Base-by-base conservation (phyloP, 2,797 vertebrate genomes). In the Iguana delicatissima region DNA sequence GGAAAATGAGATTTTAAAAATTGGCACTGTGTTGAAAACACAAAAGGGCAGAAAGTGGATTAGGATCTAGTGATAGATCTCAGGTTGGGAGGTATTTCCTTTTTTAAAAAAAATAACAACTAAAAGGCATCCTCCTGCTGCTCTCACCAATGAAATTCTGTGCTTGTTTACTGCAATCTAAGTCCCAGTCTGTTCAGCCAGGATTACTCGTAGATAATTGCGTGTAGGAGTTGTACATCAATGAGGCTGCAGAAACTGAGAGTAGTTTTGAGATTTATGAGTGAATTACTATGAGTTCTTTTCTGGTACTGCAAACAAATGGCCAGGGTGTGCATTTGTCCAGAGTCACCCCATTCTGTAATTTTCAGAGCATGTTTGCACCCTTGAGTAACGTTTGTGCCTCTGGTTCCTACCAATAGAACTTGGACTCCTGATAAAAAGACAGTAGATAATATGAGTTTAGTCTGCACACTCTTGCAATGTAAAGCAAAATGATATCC, bases 401-500 rank as follows among this genome's bases (percentile, higher is more conserved):
- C 62, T 12, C 14, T 64, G 35, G 80, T 87, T 79, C 57, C 76
- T 9, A 73, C 26, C 46, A 5, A 24, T 9, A 4, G 16, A 59
- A 76, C n/a, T 38, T 38, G 13, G 55, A 57, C 52, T 69, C 59
- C 52, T 57, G 26, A 7, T 57, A 42, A 76, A 86, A 62, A 46
- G 57, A 18, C 59, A 64, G 10, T 50, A 50, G 26, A 32, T 64
- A 2, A 64, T 20, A 13, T 55, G 42, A 20, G 2, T 62, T 14
- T 86, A n/a, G 38, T 22, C 35, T 46, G 26, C 26, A 26, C 7
- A 9, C 22, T 22, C 29, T 59, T 46, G 14, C 64, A 50, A 29
- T 62, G 46, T 67, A 89, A 93, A 93, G 77, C 18, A 29, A 14
- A 62, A 0, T 69, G 29, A 55, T 55, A 72, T 80, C 38, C 52